Evolutionary conservation across 2,888 invertebrate genomes (phyloP), one percentile per base, ranked within the genome.

Genomic region (Athetis lepigone): DNA sequence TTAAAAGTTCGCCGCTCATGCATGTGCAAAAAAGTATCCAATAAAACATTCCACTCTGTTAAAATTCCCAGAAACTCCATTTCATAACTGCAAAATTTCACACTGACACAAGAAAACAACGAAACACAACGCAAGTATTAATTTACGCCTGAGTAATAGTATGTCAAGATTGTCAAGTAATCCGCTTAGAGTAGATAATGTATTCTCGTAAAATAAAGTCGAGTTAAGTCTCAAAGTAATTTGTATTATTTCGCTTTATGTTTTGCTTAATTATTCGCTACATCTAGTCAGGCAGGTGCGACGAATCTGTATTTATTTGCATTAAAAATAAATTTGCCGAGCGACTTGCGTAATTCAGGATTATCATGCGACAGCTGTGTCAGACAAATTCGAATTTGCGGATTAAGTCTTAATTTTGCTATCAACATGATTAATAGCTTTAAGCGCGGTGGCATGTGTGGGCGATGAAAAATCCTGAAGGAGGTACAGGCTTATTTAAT

Each of bases 271-370:
- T 93, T 92, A 92, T 91, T 88, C 90, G 89, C 86, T 87, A 90
- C 90, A 91, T 85, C 89, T 87, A 90, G 91, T 89, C 90, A 84
- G 88, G 88, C 92, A 92, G 93, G 92, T 93, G 93, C 90, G 91
- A 92, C 89, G 88, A 92, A 90, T 89, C 92, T 92, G 92, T 93
- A 93, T 92, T 93, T 92, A 92, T 93, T 93, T 93, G 92, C 92
- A 93, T 93, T 91, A 92, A 92, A 93, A 93, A 92, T 92, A 92
- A 89, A 92, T 92, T 93, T 87, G 84, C 86, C 84, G 81, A 84
- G 89, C 86, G 90, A 91, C 90, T 90, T 87, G 86, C 89, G 88
- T 90, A 90, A 90, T 90, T 90, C 88, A 85, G 90, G 91, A 91
- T 93, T 93, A 92, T 90, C 86, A 89, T 86, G 84, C 90, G 88